These are phyloP conservation scores for Chironomus riparius DNA, from an alignment of 2,888 invertebrate genomes.

Conservation along the genomic window DNA sequence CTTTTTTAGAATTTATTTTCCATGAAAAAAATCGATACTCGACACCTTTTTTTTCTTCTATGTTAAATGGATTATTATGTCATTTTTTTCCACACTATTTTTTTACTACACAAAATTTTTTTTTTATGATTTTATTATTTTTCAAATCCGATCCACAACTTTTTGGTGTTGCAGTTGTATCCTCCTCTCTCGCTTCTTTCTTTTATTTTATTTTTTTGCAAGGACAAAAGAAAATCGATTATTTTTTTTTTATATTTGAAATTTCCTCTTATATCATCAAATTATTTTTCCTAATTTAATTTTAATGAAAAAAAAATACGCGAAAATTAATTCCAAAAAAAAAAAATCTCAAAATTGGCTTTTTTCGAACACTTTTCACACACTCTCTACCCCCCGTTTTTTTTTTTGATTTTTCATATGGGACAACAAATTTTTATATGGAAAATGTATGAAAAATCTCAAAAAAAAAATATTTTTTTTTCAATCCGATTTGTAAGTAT, in stretches of 20 bases:
- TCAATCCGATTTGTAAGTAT: too few species aligned
- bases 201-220: neutral
- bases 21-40: constrained; percentile 5
- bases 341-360: too few species aligned
- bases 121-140: too few species aligned
- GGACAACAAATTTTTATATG: too few species aligned
- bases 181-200: neutral
- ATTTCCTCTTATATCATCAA: neutral
- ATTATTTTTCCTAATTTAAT: neutral
- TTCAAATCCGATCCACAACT: neutral
- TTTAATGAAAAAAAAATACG: too few species aligned
- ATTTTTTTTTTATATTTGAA: neutral
- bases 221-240: neutral
- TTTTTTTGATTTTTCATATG: too few species aligned
- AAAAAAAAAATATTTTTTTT: too few species aligned
- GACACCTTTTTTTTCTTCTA: neutral
- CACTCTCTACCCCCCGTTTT: too few species aligned
- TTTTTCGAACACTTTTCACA: too few species aligned
- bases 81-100: constrained; percentile 1
- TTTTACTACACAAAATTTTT: neutral
- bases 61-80: constrained; percentile 5
- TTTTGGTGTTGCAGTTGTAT: neutral
- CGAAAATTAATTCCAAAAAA: too few species aligned
- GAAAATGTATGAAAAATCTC: too few species aligned
- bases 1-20: neutral